A percentile compares a stretch with the other conserved stretches of the same genome.
These are phyloP conservation scores for Megaceryle alcyon DNA, from an alignment of 2,797 vertebrate species.

Conservation along the genomic window DNA sequence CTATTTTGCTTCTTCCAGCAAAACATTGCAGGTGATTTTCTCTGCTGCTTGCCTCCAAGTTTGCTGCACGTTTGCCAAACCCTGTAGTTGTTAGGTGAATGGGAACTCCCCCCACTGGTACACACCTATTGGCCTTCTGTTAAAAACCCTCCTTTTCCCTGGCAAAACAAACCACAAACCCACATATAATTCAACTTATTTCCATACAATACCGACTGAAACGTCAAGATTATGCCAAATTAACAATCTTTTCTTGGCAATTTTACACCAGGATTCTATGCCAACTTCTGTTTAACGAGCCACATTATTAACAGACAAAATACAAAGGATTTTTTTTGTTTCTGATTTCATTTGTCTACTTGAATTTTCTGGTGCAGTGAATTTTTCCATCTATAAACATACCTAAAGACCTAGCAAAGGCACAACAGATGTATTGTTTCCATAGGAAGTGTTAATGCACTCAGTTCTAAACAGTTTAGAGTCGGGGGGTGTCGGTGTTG, in stretches of 20 bases:
- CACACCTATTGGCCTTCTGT: conserved; percentile 17
- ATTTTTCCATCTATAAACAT: not conserved
- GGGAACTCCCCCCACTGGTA: conserved; percentile 8
- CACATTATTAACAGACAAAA: conserved; percentile 53
- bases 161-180: not conserved
- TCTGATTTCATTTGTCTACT: conserved; percentile 41
- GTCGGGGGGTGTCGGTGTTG: not conserved
- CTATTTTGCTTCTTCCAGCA: conserved; percentile 43
- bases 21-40: conserved; percentile 34
- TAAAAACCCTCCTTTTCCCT: conserved; percentile 7
- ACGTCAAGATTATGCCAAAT: conserved; percentile 42
- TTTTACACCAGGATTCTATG: conserved; percentile 6
- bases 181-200: not conserved
- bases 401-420: not conserved
- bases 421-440: not conserved
- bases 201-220: conserved; percentile 9
- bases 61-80: conserved; percentile 32
- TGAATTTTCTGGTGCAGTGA: not conserved
- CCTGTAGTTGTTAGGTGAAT: conserved; percentile 25
- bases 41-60: conserved; percentile 14
- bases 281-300: conserved; percentile 67
- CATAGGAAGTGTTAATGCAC: not conserved
- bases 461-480: not conserved
- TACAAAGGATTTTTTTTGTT: not conserved
- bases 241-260: conserved; percentile 56